phyloP scores from a whole-genome alignment of 2,113 vertebrate species.

The Ochotona princeps region DNA sequence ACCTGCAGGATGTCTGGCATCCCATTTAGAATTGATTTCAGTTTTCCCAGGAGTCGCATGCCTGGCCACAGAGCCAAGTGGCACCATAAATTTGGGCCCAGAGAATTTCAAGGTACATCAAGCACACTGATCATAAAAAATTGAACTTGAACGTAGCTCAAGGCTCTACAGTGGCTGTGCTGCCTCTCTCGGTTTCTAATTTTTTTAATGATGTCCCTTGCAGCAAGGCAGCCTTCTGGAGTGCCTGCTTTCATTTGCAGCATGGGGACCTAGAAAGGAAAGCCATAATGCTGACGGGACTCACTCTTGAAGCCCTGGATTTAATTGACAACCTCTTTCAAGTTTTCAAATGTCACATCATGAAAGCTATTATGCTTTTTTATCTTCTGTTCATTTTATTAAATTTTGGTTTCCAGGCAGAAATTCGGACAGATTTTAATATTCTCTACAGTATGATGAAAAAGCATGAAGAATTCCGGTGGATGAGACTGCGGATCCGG shows the following conservation, averaged over 20 bases:
- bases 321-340: constrained; percentile 61
- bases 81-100: background rate
- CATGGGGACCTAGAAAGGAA: background rate
- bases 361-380: constrained; percentile 54
- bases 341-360: constrained; percentile 47
- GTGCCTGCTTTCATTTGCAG: background rate
- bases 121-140: background rate
- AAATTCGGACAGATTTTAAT: constrained; percentile 94
- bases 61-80: background rate
- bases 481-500: constrained; percentile 98
- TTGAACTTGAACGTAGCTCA: background rate
- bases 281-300: background rate
- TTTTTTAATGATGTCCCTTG: constrained; percentile 50
- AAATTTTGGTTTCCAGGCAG: constrained; percentile 87
- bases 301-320: constrained; percentile 29
- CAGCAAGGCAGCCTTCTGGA: background rate
- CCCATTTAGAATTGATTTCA: background rate
- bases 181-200: constrained; percentile 33
- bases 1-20: background rate
- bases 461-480: constrained; percentile 96
- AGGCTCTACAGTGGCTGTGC: background rate
- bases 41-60: background rate
- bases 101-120: constrained; percentile 33
- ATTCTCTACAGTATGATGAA: constrained; percentile 96
- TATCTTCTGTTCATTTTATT: constrained; percentile 54